Base-by-base conservation (phyloP, 2,888 invertebrate species). In the Cistogaster globosa region DNA sequence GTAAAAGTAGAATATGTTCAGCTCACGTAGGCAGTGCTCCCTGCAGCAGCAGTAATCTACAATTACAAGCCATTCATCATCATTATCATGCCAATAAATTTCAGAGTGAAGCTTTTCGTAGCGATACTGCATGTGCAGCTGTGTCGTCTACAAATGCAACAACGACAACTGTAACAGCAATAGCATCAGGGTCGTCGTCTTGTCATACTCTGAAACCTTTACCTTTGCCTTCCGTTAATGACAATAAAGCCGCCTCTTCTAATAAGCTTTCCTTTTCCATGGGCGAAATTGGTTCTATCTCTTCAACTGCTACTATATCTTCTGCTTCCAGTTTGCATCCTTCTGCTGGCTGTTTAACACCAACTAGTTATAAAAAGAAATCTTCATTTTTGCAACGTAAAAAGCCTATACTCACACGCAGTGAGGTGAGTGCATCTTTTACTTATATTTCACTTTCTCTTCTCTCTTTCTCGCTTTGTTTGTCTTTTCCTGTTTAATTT, bases 391-490 rank as follows among this genome's bases (percentile, higher is more conserved):
- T 91, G 89, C 90, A 91, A 87, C 91, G 91, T 86, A 92, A 91
- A 88, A 92, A 92, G 88, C 92, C 92, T 79, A 89, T 88, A 88
- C 90, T 87, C 87, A 93, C 90, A 88, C 92, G 89, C 92, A 93
- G 91, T 93, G 93, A 90, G 93, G 93, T 90, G 93, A 94, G 90
- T 94, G 86, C 68, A 32, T 58, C 55, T 48, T 63, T 63, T 42
- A 51, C 32, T 65, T 53, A 62, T 63, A 18, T n/a, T 48, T 48
- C 45, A 58, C 22, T 55, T 58, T 57, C 58, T 26, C 38, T 53
- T n/a, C 1, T 53, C 18, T 53, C 16, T 6, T 9, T 9, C 20
- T 18, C n/a, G n/a, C n/a, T n/a, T n/a, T n/a, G n/a, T n/a, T n/a
- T n/a, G n/a, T 6, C 18, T 20, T 1, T 18, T 6, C 1, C 5